Base-by-base conservation (phyloP, 2,113 vertebrate genomes). In the Ibidorhyncha struthersii region DNA sequence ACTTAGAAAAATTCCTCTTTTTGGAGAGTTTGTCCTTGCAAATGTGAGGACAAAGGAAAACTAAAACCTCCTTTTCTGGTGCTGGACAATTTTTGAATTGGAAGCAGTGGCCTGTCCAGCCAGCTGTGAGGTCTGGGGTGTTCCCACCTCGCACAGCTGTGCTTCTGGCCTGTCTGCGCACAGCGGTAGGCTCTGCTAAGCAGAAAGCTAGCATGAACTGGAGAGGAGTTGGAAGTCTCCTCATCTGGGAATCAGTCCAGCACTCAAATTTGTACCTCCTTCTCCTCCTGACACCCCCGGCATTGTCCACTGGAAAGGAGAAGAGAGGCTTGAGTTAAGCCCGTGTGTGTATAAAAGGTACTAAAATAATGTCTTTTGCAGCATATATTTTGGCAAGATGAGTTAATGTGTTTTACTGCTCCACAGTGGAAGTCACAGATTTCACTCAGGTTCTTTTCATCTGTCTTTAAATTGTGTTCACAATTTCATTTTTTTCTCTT, bases 381-480 rank as follows among this genome's bases (percentile, higher is more conserved):
- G 59, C 9, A 6, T 27, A 19, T 74, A 2, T 83, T 90, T 93
- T 90, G 80, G 71, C 49, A 93, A 86, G 49, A 58, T 70, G 76
- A 90, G 47, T 91, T 93, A 41, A 62, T 61, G 15, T 80, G 50
- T 73, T 94, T 93, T 91, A 90, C 29, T 86, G 67, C 38, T 95
- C 81, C 66, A 8, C 19, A 34, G 41, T 67, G 49, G 36, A 90
- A 87, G n/a, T 72, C 62, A n/a, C 5, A 26, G 84, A 27, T 85
- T 94, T 82, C 52, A 43, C 17, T 56, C 6, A 8, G 34, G 27
- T 36, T 84, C 45, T 79, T 97, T 89, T 80, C 11, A 50, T 76
- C 84, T 40, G 34, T 62, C 65, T 82, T 96, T 70, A 82, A 93
- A 86, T 79, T 36, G 61, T 78, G 69, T 76, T 91, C 89, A 49